Conservation (phyloP, 2,888 invertebrate genomes). For the Mythimna impura region DNA sequence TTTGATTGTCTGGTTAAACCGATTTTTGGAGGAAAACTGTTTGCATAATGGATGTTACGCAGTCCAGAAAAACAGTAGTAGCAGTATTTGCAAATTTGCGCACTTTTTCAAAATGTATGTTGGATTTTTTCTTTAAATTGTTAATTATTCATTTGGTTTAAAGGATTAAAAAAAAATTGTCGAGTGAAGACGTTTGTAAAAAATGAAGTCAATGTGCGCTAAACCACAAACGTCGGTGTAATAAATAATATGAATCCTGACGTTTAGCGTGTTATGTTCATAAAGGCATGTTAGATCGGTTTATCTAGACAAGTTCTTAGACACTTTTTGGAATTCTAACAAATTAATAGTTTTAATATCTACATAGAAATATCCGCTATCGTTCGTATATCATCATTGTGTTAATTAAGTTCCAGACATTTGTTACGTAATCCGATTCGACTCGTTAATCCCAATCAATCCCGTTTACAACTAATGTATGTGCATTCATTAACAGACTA, state of each 20-base stretch:
- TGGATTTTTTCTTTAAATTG: background rate
- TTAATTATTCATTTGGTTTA: background rate
- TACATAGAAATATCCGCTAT: conserved; percentile 32
- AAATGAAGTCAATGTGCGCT: conserved; percentile 1
- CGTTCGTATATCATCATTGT: conserved; percentile 35
- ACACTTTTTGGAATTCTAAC: conserved; percentile 59
- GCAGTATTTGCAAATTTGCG: too few species aligned
- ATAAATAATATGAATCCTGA: conserved; percentile 45
- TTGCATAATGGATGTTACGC: background rate
- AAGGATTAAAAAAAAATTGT: background rate
- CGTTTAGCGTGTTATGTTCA: conserved; percentile 27
- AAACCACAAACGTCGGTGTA: conserved; percentile 24
- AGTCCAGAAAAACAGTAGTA: background rate
- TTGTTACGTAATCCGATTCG: conserved; percentile 56
- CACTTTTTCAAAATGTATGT: background rate
- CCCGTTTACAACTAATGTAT: conserved; percentile 56
- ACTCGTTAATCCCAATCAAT: conserved; percentile 65
- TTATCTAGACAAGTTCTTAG: conserved; percentile 67
- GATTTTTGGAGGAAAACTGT: background rate
- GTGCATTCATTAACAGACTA: conserved; percentile 57
- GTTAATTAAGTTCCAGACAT: conserved; percentile 53
- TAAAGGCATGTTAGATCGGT: conserved; percentile 55
- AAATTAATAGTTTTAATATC: conserved; percentile 46
- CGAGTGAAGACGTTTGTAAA: conserved; percentile 3
- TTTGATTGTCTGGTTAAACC: conserved; percentile 63